A percentile compares a stretch with the other conserved stretches of the same genome.
Evolutionary conservation across 2,113 vertebrate genomes (phyloP).

Genomic region (Dinomys branickii): DNA sequence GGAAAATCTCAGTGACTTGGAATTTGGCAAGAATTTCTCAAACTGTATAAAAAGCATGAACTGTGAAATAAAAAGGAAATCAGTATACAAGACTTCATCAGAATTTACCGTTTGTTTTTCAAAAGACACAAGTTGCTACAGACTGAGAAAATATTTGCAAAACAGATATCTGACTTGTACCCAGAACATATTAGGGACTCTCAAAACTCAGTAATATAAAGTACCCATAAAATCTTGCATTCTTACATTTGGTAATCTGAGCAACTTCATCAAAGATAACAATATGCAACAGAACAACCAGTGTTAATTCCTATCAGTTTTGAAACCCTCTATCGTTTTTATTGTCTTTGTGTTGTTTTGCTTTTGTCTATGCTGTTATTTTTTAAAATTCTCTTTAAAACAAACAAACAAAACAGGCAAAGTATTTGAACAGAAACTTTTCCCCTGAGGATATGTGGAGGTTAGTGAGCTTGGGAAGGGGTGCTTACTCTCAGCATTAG

Average conservation of each 20-base stretch:
- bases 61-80: not conserved
- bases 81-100: not conserved
- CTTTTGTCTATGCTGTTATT: too few species aligned
- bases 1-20: not conserved
- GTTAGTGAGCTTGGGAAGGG: not conserved
- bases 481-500: too few species aligned
- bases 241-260: too few species aligned
- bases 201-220: not conserved
- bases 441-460: too few species aligned
- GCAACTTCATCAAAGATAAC: too few species aligned
- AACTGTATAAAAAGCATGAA: not conserved
- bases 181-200: not conserved
- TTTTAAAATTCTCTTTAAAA: too few species aligned
- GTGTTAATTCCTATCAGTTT: too few species aligned
- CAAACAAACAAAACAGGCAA: not conserved
- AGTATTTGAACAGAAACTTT: not conserved
- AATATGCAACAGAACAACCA: too few species aligned
- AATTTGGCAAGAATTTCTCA: not conserved
- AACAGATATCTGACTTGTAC: not conserved
- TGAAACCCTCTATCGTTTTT: too few species aligned
- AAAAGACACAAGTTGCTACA: not conserved
- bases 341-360: too few species aligned
- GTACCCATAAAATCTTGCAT: not conserved
- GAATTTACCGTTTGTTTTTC: not conserved
- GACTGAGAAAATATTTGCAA: not conserved